These are phyloP conservation scores for Polyergus mexicanus DNA, from an alignment of 1,140 invertebrate genomes.

Conservation along the genomic window DNA sequence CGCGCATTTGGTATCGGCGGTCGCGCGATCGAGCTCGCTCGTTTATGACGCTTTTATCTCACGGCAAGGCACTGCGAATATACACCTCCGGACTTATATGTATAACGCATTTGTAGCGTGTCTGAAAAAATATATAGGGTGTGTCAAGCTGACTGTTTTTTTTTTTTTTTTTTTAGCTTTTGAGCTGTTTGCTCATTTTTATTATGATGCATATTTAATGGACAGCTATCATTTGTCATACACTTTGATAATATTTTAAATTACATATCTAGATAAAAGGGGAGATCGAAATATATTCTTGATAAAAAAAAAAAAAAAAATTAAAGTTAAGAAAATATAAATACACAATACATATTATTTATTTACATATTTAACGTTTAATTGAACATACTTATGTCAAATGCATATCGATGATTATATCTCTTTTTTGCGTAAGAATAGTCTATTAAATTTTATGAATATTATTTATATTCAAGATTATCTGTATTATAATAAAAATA, in stretches of 20 bases:
- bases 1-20: constrained; percentile 58
- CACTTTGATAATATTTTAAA: not conserved
- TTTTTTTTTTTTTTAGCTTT: constrained; percentile 5
- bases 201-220: not conserved
- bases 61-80: constrained; percentile 8
- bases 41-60: constrained; percentile 60
- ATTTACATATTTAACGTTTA: not conserved
- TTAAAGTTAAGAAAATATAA: not conserved
- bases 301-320: not conserved
- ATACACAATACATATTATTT: not conserved
- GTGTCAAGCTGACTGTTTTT: not conserved
- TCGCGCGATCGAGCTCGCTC: constrained; percentile 49
- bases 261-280: constrained; percentile 2
- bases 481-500: not conserved
- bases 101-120: constrained; percentile 39
- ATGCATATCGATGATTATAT: not conserved
- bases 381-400: not conserved
- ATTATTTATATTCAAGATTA: not conserved
- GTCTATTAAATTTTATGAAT: not conserved
- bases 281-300: not conserved
- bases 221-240: not conserved
- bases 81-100: not conserved
- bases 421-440: not conserved
- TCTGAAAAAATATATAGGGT: constrained; percentile 19
- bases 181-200: not conserved